A percentile compares a stretch with the other conserved stretches of the same genome.
Conservation (phyloP, 2,888 invertebrate species). For the Charanyca ferruginea region DNA sequence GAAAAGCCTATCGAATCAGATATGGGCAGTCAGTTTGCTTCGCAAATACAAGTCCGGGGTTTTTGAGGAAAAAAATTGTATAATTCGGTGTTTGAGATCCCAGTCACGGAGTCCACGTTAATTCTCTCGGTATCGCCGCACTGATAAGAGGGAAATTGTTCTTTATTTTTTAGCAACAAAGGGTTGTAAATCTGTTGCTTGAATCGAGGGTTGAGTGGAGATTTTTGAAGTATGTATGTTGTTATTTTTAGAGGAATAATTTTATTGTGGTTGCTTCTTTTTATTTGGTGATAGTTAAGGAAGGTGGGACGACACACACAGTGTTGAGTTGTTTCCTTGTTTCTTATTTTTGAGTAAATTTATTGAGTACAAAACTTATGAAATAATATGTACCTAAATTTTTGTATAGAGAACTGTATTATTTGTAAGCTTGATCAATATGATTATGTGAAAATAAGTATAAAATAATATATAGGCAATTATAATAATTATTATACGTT, state of each 20-base stretch:
- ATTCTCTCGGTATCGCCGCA: slow-evolving; percentile 64
- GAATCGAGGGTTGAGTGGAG: slow-evolving; percentile 22
- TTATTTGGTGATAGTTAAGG: slow-evolving; percentile 11
- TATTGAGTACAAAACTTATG: too few relatives aligned
- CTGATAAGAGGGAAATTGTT: slow-evolving; percentile 77
- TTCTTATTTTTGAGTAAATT: too few relatives aligned
- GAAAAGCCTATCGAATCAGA: slow-evolving; percentile 65
- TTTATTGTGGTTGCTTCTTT: slow-evolving; percentile 39
- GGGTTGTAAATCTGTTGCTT: slow-evolving; percentile 48
- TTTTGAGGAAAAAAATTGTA: slow-evolving; percentile 59
- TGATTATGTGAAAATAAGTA: too few relatives aligned
- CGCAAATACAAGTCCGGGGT: slow-evolving; percentile 55
- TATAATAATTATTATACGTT: too few relatives aligned
- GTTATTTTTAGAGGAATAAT: slow-evolving; percentile 34
- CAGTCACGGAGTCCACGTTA: slow-evolving; percentile 63
- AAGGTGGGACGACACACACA: not conserved
- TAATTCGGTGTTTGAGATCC: slow-evolving; percentile 58
- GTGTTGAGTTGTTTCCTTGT: too few relatives aligned
- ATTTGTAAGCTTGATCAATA: too few relatives aligned
- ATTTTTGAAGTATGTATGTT: slow-evolving; percentile 43
- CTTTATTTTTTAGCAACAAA: slow-evolving; percentile 70
- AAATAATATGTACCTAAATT: too few relatives aligned
- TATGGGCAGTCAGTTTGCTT: slow-evolving; percentile 62
- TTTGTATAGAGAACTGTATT: too few relatives aligned
- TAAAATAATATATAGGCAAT: too few relatives aligned